Percentiles rank a stretch among this genome's conserved stretches.
Evolutionary conservation across 2,113 vertebrate species (phyloP).

Genomic region (Corynorhinus townsendii): DNA sequence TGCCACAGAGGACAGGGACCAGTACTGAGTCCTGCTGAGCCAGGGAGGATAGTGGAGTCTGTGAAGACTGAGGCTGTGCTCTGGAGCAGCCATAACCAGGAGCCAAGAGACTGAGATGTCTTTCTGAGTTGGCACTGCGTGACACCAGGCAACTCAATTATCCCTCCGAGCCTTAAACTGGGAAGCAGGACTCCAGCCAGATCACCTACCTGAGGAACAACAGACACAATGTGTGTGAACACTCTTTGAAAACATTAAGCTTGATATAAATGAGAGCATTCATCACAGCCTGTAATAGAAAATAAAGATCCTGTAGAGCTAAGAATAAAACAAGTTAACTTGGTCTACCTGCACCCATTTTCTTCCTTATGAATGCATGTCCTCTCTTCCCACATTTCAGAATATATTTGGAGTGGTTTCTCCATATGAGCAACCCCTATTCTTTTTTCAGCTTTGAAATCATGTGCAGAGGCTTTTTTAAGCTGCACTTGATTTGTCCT

Average conservation of each 20-base stretch:
- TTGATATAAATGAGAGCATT: background rate
- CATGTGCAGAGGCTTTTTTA: background rate
- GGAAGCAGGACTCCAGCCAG: background rate
- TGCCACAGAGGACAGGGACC: conserved; percentile 43
- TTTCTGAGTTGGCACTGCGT: background rate
- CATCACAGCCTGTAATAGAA: background rate
- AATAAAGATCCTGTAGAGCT: background rate
- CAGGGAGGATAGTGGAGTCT: background rate
- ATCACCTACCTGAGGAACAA: background rate
- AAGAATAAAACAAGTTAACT: background rate
- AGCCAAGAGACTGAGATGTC: background rate
- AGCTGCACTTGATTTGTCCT: conserved; percentile 26
- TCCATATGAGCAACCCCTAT: background rate
- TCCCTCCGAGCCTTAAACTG: background rate
- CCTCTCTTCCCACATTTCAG: background rate
- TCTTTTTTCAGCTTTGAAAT: conserved; percentile 18
- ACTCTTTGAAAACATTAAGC: background rate
- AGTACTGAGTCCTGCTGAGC: conserved; percentile 9
- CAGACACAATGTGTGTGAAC: background rate
- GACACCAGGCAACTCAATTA: background rate
- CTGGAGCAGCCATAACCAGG: background rate
- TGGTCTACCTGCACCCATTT: background rate
- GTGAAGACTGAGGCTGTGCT: background rate
- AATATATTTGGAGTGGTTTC: background rate
- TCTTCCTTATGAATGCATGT: background rate